Evolutionary conservation across 2,113 vertebrate genomes (phyloP).

Genomic region (Panthera tigris): DNA sequence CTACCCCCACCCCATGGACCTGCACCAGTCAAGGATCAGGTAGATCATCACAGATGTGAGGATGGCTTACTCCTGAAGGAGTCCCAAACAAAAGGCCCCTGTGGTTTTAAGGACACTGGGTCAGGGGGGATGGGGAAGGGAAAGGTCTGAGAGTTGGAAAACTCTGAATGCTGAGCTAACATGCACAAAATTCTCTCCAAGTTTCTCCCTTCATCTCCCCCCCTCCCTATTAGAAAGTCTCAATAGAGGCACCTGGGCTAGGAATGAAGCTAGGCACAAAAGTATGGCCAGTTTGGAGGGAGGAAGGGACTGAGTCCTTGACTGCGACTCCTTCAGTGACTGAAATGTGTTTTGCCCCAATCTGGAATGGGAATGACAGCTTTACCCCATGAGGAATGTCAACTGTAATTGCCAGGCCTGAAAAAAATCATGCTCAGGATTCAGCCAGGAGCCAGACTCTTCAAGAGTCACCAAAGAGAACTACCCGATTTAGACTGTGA

Average conservation of each 20-base stretch:
- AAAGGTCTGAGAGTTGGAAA: background rate
- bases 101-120: background rate
- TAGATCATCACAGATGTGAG: background rate
- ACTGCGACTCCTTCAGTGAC: background rate
- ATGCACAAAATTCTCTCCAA: background rate
- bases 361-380: background rate
- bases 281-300: background rate
- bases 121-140: background rate
- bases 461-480: background rate
- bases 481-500: background rate
- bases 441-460: background rate
- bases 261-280: background rate
- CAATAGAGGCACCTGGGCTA: background rate
- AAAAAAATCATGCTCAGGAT: background rate
- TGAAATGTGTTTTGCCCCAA: background rate
- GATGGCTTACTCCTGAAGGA: no score
- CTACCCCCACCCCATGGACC: fast-evolving
- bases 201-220: background rate
- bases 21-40: background rate
- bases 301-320: background rate
- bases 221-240: no score
- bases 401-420: background rate
- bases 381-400: background rate
- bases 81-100: background rate
- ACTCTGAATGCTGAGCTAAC: no score